Percentiles rank a stretch among this genome's conserved stretches.
Conservation (phyloP, 1,140 invertebrate species). For the Amphibalanus amphitrite region DNA sequence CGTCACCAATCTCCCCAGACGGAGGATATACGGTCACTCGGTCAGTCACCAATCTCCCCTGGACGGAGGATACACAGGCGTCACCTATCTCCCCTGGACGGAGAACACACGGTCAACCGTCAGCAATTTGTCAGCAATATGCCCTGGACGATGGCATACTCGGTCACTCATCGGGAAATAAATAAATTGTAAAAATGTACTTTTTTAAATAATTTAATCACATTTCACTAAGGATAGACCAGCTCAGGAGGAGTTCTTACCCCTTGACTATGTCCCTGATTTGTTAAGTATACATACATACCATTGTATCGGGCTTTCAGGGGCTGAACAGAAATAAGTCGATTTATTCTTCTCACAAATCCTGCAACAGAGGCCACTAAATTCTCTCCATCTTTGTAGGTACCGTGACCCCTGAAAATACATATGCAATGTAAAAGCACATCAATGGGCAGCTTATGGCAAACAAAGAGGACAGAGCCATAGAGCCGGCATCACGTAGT, state of each 20-base stretch:
- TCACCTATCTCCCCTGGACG: too few relatives aligned
- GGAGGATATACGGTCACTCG: neutral
- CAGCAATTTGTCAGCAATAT: neutral
- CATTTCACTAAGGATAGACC: too few relatives aligned
- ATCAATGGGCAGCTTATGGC: neutral
- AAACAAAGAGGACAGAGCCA: neutral
- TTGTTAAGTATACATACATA: too few relatives aligned
- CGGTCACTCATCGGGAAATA: neutral
- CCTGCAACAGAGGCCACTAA: conserved; percentile 86
- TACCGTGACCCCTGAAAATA: conserved; percentile 79
- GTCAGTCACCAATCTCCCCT: neutral
- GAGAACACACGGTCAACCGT: too few relatives aligned
- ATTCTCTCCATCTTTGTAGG: conserved; percentile 51
- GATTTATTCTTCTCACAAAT: conserved; percentile 81
- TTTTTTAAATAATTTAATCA: too few relatives aligned
- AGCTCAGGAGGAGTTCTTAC: too few relatives aligned
- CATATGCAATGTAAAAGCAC: conserved; percentile 10
- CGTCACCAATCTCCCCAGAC: conserved; percentile 81
- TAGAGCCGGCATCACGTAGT: neutral
- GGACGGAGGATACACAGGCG: neutral
- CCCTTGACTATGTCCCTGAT: too few relatives aligned
- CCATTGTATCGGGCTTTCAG: conserved; percentile 73
- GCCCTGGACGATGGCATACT: neutral
- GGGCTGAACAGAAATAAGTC: conserved; percentile 75
- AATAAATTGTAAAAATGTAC: neutral